A percentile compares a stretch with the other conserved stretches of the same genome.
Conservation (phyloP, 1,140 invertebrate species). For the Diachasmimorpha longicaudata region DNA sequence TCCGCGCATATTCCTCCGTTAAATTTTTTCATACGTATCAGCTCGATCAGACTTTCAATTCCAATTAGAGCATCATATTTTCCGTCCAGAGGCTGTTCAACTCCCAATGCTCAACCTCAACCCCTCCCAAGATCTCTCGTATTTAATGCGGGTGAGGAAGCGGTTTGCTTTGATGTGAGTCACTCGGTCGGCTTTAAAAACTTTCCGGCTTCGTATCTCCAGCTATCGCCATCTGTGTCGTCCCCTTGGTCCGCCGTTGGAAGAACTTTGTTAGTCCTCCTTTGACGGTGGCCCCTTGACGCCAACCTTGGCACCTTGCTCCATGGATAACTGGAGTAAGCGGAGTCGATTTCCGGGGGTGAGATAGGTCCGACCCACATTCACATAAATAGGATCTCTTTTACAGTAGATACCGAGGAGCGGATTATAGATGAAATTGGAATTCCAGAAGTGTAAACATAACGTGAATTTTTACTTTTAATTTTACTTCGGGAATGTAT, state of each 20-base stretch:
- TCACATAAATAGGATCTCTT: background rate
- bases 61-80: background rate
- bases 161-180: background rate
- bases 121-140: background rate
- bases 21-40: too few relatives aligned
- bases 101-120: background rate
- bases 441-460: too few relatives aligned
- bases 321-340: background rate
- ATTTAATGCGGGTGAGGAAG: background rate
- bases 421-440: too few relatives aligned
- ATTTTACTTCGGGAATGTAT: too few relatives aligned
- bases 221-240: background rate
- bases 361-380: background rate
- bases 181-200: background rate
- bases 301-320: background rate
- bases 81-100: background rate
- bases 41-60: too few relatives aligned
- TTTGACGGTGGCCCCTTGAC: background rate
- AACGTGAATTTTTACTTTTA: too few relatives aligned
- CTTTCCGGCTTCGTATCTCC: background rate
- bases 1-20: too few relatives aligned
- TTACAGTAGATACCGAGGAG: too few relatives aligned
- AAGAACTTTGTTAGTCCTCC: background rate
- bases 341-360: background rate
- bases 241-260: background rate